phyloP scores from a whole-genome alignment of 2,888 invertebrate genomes.

The Orthosia gothica region DNA sequence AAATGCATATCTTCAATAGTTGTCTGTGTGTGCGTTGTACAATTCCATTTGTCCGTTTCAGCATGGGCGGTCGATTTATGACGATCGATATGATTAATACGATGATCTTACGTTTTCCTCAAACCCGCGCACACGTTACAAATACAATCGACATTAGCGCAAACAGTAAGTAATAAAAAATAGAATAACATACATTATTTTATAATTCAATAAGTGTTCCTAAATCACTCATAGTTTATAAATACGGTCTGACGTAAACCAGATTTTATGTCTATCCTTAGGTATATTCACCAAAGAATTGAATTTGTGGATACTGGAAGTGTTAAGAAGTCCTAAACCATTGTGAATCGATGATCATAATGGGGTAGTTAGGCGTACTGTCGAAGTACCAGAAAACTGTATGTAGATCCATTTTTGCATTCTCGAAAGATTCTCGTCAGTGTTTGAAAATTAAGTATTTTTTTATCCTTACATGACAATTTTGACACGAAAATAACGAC shows the following conservation, averaged over 20 bases:
- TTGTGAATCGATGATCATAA: conserved; percentile 26
- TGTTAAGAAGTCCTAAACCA: conserved; percentile 19
- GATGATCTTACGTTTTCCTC: no score
- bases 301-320: conserved; percentile 9
- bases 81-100: no score
- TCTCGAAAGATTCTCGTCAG: conserved; percentile 7
- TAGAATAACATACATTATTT: neutral
- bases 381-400: conserved; percentile 21
- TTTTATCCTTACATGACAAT: neutral
- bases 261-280: no score
- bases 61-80: no score
- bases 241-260: no score
- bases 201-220: neutral
- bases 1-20: no score
- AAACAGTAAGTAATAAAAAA: no score
- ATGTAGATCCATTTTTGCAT: conserved; percentile 1
- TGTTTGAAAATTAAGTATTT: neutral
- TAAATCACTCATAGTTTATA: neutral
- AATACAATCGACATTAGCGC: no score
- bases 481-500: neutral
- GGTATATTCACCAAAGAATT: conserved; percentile 12
- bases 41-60: no score
- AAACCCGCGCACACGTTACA: no score
- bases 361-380: neutral
- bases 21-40: no score